phyloP scores from a whole-genome alignment of 1,140 invertebrate genomes.

The Gyrodactylus bullatarudis region DNA sequence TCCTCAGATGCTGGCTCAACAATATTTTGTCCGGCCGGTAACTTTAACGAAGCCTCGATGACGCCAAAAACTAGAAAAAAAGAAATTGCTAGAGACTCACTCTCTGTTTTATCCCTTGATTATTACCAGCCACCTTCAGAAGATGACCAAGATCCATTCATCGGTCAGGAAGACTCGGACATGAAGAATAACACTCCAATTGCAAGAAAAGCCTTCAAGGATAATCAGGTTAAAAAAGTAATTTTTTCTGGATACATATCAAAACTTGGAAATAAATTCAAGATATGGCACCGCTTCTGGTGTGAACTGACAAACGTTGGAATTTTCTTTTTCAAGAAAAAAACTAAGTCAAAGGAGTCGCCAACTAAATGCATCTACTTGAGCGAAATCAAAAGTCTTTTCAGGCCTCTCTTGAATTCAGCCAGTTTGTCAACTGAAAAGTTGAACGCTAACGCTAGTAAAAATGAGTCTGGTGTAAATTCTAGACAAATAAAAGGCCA shows the following conservation, averaged over 20 bases:
- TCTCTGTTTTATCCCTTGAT: neutral
- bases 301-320: neutral
- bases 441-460: neutral
- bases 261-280: neutral
- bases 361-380: neutral
- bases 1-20: neutral
- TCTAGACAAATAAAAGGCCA: no score
- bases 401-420: neutral
- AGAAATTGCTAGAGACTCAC: neutral
- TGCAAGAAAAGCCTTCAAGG: neutral
- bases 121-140: neutral
- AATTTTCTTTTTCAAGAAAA: neutral
- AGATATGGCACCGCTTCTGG: neutral
- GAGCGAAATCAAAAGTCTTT: neutral
- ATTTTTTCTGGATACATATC: neutral
- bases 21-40: no score
- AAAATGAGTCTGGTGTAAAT: neutral
- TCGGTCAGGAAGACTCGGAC: no score
- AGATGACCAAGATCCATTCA: no score
- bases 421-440: neutral
- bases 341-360: neutral
- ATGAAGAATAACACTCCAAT: no score
- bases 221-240: neutral
- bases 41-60: neutral
- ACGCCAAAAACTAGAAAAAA: neutral